phyloP scores from a whole-genome alignment of 2,888 invertebrate genomes.

The Eretmocerus hayati region DNA sequence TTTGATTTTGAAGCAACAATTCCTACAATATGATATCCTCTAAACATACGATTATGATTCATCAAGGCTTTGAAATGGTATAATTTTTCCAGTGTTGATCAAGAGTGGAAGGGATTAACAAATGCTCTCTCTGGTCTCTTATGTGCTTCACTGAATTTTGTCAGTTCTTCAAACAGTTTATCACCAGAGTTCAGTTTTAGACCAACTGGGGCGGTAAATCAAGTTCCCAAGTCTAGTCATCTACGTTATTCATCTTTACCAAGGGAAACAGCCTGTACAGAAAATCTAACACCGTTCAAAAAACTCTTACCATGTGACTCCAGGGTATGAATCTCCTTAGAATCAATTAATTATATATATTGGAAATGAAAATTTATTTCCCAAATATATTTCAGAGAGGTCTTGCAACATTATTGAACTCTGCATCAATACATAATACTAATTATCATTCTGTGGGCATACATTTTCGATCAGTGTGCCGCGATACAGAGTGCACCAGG shows the following conservation, averaged over 20 bases:
- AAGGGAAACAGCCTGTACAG: slow-evolving; percentile 94
- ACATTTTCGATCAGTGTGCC: slow-evolving; percentile 74
- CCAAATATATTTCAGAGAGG: slow-evolving; percentile 56
- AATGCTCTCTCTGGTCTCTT: slow-evolving; percentile 90
- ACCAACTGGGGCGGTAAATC: slow-evolving; percentile 59
- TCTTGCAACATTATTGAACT: slow-evolving; percentile 79
- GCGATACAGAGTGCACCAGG: slow-evolving; percentile 53
- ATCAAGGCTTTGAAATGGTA: neutral
- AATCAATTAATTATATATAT: neutral
- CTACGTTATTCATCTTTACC: slow-evolving; percentile 85
- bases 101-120: slow-evolving; percentile 80
- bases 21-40: neutral
- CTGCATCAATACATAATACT: slow-evolving; percentile 85
- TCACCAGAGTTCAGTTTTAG: slow-evolving; percentile 76
- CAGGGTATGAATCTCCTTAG: slow-evolving; percentile 47
- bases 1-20: neutral
- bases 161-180: slow-evolving; percentile 77
- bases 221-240: slow-evolving; percentile 47
- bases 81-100: slow-evolving; percentile 57
- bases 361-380: neutral
- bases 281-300: slow-evolving; percentile 98
- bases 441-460: slow-evolving; percentile 87
- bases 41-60: neutral
- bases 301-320: slow-evolving; percentile 93
- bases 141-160: slow-evolving; percentile 93